Conservation (phyloP, 2,797 vertebrate genomes). For the Lophotriccus pileatus region DNA sequence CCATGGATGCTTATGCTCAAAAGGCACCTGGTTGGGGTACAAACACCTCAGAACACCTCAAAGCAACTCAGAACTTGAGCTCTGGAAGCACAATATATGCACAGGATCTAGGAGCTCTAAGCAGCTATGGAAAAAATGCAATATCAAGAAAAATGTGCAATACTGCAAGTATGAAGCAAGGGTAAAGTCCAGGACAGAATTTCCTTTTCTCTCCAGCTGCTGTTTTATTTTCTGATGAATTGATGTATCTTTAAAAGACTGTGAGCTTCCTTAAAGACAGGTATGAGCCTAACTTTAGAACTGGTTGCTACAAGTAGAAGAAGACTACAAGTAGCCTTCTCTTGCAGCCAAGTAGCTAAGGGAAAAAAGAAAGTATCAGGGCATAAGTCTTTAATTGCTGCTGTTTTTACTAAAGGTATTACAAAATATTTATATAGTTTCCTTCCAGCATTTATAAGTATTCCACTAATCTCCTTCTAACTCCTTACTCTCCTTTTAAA, state of each 20-base stretch:
- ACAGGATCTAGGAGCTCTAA: background rate
- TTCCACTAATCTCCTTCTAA: background rate
- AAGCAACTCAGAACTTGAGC: accelerated
- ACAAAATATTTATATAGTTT: background rate
- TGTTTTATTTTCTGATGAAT: background rate
- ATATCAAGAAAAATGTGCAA: background rate
- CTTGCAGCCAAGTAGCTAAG: background rate
- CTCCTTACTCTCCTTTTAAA: background rate
- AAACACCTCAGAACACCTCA: background rate
- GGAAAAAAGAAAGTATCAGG: background rate
- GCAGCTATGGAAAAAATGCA: background rate
- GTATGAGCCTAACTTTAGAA: background rate
- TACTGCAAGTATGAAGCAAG: background rate
- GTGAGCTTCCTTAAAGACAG: background rate
- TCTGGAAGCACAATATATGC: background rate
- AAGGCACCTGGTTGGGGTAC: background rate
- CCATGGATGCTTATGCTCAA: background rate
- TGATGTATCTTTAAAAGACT: background rate
- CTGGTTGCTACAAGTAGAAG: background rate
- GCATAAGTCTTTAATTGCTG: background rate
- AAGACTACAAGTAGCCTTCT: background rate
- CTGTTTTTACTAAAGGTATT: background rate
- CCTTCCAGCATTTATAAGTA: background rate
- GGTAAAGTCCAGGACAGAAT: background rate
- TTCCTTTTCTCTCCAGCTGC: background rate